Conservation (phyloP, 1,140 invertebrate genomes). For the Sitobion miscanthi region DNA sequence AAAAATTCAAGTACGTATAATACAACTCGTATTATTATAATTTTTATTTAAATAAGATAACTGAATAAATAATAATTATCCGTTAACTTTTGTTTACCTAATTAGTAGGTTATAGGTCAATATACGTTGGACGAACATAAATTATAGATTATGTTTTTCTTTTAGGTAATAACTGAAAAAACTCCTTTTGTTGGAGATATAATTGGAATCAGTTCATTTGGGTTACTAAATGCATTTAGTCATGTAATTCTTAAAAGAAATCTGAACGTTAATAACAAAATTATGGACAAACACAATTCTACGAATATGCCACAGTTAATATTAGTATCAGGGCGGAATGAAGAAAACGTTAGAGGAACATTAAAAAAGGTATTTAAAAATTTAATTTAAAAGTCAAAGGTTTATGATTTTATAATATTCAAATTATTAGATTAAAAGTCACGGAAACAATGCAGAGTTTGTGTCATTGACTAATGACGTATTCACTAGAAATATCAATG, state of each 20-base stretch:
- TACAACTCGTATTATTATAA: neutral
- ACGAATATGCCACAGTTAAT: slow-evolving; percentile 59
- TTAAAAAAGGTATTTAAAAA: slow-evolving; percentile 57
- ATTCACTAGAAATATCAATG: slow-evolving; percentile 63
- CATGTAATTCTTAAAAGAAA: slow-evolving; percentile 65
- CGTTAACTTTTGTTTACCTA: neutral
- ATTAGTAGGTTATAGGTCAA: neutral
- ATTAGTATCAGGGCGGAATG: slow-evolving; percentile 58
- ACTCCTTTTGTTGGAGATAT: slow-evolving; percentile 63
- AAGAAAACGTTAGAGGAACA: slow-evolving; percentile 55
- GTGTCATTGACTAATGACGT: slow-evolving; percentile 65
- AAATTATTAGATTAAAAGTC: slow-evolving; percentile 58
- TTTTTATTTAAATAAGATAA: neutral
- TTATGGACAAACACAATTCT: too few species aligned
- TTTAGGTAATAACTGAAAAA: slow-evolving; percentile 48
- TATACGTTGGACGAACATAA: neutral
- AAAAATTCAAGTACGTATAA: slow-evolving; percentile 70
- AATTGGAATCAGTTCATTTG: slow-evolving; percentile 70
- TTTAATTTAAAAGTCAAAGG: neutral
- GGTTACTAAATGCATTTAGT: slow-evolving; percentile 70
- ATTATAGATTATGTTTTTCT: neutral
- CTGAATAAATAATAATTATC: neutral
- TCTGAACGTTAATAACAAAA: neutral
- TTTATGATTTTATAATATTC: neutral
- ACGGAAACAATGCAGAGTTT: slow-evolving; percentile 69